Base-by-base conservation (phyloP, 2,888 invertebrate genomes). In the Laspeyria flexula region DNA sequence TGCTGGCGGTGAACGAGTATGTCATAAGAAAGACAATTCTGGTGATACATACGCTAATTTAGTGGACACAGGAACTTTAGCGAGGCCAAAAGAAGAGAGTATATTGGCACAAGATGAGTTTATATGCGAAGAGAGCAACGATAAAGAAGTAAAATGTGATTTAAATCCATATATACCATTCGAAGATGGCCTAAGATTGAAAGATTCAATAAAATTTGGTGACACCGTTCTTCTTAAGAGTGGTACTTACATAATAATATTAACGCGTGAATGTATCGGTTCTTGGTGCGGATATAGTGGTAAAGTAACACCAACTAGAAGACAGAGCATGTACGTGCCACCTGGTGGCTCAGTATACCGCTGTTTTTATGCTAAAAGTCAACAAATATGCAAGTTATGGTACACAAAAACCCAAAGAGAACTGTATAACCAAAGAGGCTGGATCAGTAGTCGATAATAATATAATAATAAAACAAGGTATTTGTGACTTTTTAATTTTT, bases 91-190 rank as follows among this genome's bases (percentile, higher is more conserved):
- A 16, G 84, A 87, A 46, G 39, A 70, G 0, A 82, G 75, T 42
- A 57, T 89, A 35, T 69, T 90, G n/a, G 76, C 86, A 6, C 88
- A 88, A 64, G 83, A 90, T 11, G 90, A 91, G 57, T 88, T 89
- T 43, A 67, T 91, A 58, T 91, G 91, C 55, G 88, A 91, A 65
- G 81, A 91, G 59, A 70, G 57, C 46, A 35, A 61, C 11, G 50
- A 67, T 18, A 80, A 69, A 47, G 59, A 61, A 43, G 62, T 91
- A 0, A 71, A 74, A 43, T 91, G 91, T 53, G 89, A 90, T 65
- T 63, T 83, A 1, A 85, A 90, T 56, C 68, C 72, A 6, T 86
- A 73, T 42, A 69, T 88, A 1, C 87, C 90, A 1, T 85, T 73
- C 44, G 55, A 69, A 0, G 61, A 69, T 2, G 83, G 81, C 1